Base-by-base conservation (phyloP, 2,888 invertebrate genomes). In the Fragum fragum region DNA sequence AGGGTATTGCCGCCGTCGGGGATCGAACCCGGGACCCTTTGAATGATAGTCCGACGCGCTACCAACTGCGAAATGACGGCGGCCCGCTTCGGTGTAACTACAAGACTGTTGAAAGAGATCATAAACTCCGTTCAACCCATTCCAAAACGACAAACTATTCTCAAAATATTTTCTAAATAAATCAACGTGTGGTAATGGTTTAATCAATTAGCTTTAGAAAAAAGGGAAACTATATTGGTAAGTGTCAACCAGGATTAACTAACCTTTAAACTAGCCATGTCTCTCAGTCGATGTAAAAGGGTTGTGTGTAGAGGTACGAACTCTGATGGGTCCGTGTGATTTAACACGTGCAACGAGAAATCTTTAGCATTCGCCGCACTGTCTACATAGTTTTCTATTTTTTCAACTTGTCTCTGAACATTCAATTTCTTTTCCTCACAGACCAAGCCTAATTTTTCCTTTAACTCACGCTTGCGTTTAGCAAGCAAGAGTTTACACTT, bases 311-410 rank as follows among this genome's bases (percentile, higher is more conserved):
- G 76, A 42, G 85, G 86, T 39, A 87, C 83, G 72, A 89, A 89
- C 78, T 89, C 89, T 7, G 89, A 82, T 0, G 87, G 87, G 71
- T 87, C 89, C 11, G 87, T 83, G 53, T 89, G 87, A 16, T 78
- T 81, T 0, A 86, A 59, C 18, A 89, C 87, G 63, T 85, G 86
- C 11, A 78, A 66, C 23, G 85, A 87, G 73, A 88, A 89, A 21
- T 87, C 87, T 72, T 84, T 82, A 5, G 89, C 89, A 29, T 76
- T 85, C 14, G 81, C 72, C 1, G 86, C 85, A 26, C 84, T 85
- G 52, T 88, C 85, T 23, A 87, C 55, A 68, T 86, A 89, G 28
- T 78, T 75, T 57, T 88, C 87, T 1, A 89, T 55, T 28, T 63
- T 73, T 66, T 83, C 86, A 2, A 84, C 79, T 57, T 85, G 74